Evolutionary conservation across 2,888 invertebrate species (phyloP).

Genomic region (Nymphalis c-album): DNA sequence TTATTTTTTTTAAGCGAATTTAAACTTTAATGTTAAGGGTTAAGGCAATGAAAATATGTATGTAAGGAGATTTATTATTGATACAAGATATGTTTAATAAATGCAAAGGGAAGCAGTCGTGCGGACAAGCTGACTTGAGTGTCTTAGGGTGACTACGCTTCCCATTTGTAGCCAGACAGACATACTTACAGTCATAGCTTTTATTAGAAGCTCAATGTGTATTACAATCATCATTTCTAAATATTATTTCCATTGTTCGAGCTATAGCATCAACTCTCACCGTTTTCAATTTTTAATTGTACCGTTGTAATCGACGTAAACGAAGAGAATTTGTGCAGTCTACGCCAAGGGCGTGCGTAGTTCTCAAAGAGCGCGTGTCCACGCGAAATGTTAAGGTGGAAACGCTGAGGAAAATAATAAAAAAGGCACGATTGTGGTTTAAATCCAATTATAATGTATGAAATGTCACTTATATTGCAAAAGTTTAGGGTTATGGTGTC

Average conservation of each 20-base stretch:
- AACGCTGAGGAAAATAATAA: no score
- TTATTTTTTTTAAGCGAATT: constrained; percentile 36
- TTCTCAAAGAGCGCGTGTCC: no score
- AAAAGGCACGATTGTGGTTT: no score
- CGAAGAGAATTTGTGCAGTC: no score
- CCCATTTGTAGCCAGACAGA: not conserved
- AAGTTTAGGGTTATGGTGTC: not conserved
- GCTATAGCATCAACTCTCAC: no score
- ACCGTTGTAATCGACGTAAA: no score
- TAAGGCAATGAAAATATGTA: constrained; percentile 44
- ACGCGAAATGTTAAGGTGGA: no score
- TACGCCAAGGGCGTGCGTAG: no score
- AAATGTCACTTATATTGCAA: no score
- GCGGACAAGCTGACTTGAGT: constrained; percentile 67
- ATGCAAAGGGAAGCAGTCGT: constrained; percentile 68
- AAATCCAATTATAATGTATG: no score
- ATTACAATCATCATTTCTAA: not conserved
- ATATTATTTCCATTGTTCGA: not conserved
- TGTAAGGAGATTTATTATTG: constrained; percentile 67
- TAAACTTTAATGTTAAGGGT: constrained; percentile 44
- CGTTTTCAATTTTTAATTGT: no score
- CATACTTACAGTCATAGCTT: not conserved
- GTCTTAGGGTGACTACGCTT: constrained; percentile 55
- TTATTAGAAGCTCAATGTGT: no score
- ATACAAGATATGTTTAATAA: constrained; percentile 78